These are phyloP conservation scores for Saturnia pavonia DNA, from an alignment of 2,888 invertebrate genomes.

Conservation along the genomic window DNA sequence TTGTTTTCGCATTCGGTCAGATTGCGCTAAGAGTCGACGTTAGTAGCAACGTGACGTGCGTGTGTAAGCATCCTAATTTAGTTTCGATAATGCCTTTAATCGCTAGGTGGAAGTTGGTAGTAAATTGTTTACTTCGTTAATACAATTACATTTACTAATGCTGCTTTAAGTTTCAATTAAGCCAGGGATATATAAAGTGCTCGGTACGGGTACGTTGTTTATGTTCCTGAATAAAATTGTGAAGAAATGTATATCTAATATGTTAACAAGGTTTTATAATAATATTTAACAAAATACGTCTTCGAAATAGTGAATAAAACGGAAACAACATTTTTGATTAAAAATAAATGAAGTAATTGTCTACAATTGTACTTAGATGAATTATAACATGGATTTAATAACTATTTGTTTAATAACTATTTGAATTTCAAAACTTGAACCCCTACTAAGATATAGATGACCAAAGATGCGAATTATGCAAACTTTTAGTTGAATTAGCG, in stretches of 20 bases:
- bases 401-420: constrained; percentile 3
- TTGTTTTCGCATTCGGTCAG: constrained; percentile 71
- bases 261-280: neutral
- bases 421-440: neutral
- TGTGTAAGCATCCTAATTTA: constrained; percentile 63
- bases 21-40: constrained; percentile 77
- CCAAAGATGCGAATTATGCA: constrained; percentile 62
- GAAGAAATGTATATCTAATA: neutral
- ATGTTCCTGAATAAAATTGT: neutral
- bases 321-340: neutral
- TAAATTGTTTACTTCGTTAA: constrained; percentile 32
- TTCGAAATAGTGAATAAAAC: neutral
- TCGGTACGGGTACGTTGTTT: neutral
- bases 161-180: constrained; percentile 14
- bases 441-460: constrained; percentile 5
- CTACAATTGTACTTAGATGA: neutral
- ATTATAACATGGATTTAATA: constrained; percentile 5
- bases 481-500: constrained; percentile 68
- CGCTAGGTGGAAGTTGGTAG: constrained; percentile 31
- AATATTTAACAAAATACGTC: neutral
- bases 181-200: neutral
- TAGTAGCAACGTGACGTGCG: constrained; percentile 74
- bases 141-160: constrained; percentile 32
- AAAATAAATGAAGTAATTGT: neutral
- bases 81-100: constrained; percentile 55